A percentile compares a stretch with the other conserved stretches of the same genome.
These are phyloP conservation scores for Drosophila bifasciata DNA, from an alignment of 1,140 invertebrate species.

Conservation along the genomic window DNA sequence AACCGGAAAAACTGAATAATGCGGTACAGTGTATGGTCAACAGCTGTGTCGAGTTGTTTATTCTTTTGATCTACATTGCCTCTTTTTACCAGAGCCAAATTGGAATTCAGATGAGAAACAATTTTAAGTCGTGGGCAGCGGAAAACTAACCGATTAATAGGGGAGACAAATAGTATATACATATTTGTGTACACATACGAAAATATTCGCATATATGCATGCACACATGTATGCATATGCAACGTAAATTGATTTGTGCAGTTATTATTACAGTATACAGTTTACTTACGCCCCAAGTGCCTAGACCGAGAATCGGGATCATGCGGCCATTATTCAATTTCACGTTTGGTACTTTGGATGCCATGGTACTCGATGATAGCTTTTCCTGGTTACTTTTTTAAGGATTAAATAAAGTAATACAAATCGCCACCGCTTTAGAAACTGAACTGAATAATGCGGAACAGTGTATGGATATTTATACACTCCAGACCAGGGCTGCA, in stretches of 20 bases:
- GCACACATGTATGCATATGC: not conserved
- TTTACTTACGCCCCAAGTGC: conserved; percentile 90
- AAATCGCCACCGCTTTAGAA: conserved; percentile 3
- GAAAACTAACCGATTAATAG: conserved; percentile 47
- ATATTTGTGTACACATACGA: not conserved
- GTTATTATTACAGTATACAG: conserved; percentile 49
- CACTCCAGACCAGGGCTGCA: conserved; percentile 25
- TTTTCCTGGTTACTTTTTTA: conserved; percentile 8
- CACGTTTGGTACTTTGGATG: conserved; percentile 84
- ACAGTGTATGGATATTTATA: conserved; percentile 68
- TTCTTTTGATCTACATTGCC: too few species aligned
- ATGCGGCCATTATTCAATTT: conserved; percentile 87
- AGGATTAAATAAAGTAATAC: conserved; percentile 28
- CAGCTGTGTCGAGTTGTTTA: conserved; percentile 21
- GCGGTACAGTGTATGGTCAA: conserved; percentile 50
- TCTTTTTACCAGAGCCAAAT: conserved; percentile 10
- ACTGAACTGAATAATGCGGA: conserved; percentile 29
- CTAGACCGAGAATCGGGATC: conserved; percentile 89
- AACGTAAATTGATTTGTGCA: conserved; percentile 7
- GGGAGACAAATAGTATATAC: not conserved
- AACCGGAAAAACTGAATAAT: conserved; percentile 32
- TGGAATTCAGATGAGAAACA: conserved; percentile 16
- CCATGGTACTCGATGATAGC: conserved; percentile 35
- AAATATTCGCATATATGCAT: conserved; percentile 6
- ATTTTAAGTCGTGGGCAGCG: conserved; percentile 48